Base-by-base conservation (phyloP, 2,888 invertebrate species). In the Acanthosoma haemorrhoidale region DNA sequence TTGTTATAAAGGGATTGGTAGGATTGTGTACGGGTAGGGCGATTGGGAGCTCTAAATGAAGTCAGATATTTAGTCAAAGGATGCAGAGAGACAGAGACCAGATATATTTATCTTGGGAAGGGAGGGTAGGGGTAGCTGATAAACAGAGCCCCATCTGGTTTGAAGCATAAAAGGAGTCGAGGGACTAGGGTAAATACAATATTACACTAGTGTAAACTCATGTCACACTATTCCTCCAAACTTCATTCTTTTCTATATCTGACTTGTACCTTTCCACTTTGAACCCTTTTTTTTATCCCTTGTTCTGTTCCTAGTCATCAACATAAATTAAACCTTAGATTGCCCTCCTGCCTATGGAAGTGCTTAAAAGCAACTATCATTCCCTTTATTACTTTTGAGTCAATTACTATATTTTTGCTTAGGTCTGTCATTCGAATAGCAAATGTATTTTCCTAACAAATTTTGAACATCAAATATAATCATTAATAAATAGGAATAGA, bases 111-210 rank as follows among this genome's bases (percentile, higher is more conserved):
- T 41, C 69, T 36, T 34, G 5, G 8, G 68, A 34, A 13, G 13
- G 32, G 67, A 18, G 25, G 61, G 43, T 18, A 25, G 60, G 41
- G 69, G 51, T 41, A 21, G 32, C 41, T 43, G 11, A 31, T 66
- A 66, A 66, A 66, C 66, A 66, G 41, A 41, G 38, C 15, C 39
- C 15, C 66, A 66, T 66, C 66, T 66, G 66, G 29, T 66, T 66
- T 41, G 21, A 41, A 29, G 29, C 66, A 41, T 66, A 41, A 66
- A 66, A 66, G 66, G 66, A 39, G 39, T 29, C 15, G 41, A 29
- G 25, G 39, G 29, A 25, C 39, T 41, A 21, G 41, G 21, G 38
- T 41, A 66, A 66, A 66, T 66, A 66, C 41, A 66, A 66, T 66
- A 66, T 66, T 41, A 39, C 4, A 13, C 25, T 66, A 15, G 16